These are phyloP conservation scores for Sander lucioperca DNA, from an alignment of 2,113 vertebrate species.

Conservation along the genomic window DNA sequence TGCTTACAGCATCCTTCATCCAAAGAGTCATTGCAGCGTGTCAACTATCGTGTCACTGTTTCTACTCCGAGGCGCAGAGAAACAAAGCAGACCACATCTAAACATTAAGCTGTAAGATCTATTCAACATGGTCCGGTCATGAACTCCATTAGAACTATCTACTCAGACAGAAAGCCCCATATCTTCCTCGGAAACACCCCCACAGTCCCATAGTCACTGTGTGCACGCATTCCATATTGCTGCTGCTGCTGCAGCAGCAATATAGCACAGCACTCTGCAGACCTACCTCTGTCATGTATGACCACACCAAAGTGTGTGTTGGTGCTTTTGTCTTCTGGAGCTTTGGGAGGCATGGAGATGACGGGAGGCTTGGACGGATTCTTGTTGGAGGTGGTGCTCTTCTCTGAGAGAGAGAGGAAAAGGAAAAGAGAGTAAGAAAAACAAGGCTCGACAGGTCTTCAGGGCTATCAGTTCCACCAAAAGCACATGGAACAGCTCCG, in stretches of 20 bases:
- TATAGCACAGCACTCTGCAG: neutral
- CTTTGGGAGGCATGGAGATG: constrained; percentile 84
- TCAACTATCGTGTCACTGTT: constrained; percentile 43
- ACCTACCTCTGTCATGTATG: constrained; percentile 92
- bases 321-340: constrained; percentile 81
- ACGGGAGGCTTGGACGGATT: constrained; percentile 85
- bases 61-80: constrained; percentile 41
- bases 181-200: constrained; percentile 7
- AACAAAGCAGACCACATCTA: constrained; percentile 58
- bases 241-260: neutral
- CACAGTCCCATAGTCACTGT: neutral
- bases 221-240: neutral
- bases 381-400: constrained; percentile 86
- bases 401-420: constrained; percentile 82
- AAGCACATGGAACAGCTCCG: constrained; percentile 36
- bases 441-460: constrained; percentile 22
- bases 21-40: constrained; percentile 45
- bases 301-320: constrained; percentile 90
- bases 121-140: constrained; percentile 7
- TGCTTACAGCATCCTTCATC: constrained; percentile 49
- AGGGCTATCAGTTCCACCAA: constrained; percentile 38
- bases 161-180: constrained; percentile 10
- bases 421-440: constrained; percentile 26
- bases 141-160: constrained; percentile 13
- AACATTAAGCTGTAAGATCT: constrained; percentile 34